These are phyloP conservation scores for Hyphantria cunea DNA, from an alignment of 1,140 invertebrate genomes.

Conservation along the genomic window DNA sequence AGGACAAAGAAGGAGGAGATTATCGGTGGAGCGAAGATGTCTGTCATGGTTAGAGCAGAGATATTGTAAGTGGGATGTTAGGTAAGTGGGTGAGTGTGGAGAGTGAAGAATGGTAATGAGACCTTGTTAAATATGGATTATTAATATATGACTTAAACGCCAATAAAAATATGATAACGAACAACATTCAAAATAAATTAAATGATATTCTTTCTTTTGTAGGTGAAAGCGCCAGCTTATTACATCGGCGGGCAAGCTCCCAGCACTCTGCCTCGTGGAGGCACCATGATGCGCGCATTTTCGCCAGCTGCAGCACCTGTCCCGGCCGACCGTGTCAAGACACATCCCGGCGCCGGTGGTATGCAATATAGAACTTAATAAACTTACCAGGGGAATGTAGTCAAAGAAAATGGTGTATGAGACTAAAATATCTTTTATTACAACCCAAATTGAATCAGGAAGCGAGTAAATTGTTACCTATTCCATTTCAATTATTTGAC, in stretches of 20 bases:
- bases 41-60: no score
- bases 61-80: no score
- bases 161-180: no score
- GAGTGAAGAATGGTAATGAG: no score
- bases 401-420: not conserved
- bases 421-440: constrained; percentile 1
- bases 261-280: constrained; percentile 84
- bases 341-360: constrained; percentile 75
- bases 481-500: constrained; percentile 8
- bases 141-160: no score
- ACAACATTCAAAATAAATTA: not conserved
- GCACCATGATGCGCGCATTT: constrained; percentile 85
- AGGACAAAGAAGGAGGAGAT: no score
- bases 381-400: not conserved
- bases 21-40: no score
- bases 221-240: constrained; percentile 81
- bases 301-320: constrained; percentile 84
- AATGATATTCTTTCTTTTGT: constrained; percentile 26
- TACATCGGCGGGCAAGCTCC: constrained; percentile 84
- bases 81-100: no score
- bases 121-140: no score
- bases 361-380: constrained; percentile 1
- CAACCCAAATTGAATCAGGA: constrained; percentile 9
- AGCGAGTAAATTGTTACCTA: constrained; percentile 8
- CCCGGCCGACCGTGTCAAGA: constrained; percentile 82